A percentile compares a stretch with the other conserved stretches of the same genome.
Conservation (phyloP, 2,888 invertebrate genomes). For the Eristalis pertinax region DNA sequence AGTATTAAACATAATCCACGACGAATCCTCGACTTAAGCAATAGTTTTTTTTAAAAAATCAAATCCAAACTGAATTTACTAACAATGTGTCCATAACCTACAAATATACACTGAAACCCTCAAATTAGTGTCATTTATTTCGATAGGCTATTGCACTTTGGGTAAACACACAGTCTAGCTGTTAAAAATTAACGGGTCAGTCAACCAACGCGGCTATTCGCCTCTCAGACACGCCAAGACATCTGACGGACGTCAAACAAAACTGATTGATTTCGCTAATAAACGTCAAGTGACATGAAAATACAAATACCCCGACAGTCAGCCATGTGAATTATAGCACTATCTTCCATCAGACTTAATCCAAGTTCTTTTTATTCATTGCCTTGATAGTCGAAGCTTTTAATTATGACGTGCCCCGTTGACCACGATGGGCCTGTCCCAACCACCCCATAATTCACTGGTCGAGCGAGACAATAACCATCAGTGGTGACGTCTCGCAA, state of each 20-base stretch:
- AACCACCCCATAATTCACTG: not conserved
- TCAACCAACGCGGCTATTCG: no score
- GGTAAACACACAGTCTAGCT: no score
- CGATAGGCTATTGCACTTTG: no score
- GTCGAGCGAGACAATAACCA: not conserved
- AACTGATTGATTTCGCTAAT: not conserved
- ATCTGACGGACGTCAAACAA: not conserved
- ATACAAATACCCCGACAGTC: not conserved
- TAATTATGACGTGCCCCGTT: conserved; percentile 10
- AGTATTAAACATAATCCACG: no score
- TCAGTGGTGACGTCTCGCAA: conserved; percentile 6
- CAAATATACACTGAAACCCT: no score
- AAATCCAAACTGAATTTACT: no score
- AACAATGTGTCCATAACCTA: no score
- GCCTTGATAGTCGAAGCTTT: conserved; percentile 3
- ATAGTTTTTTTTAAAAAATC: no score
- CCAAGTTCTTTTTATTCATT: not conserved
- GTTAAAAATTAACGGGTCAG: not conserved
- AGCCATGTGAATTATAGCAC: not conserved
- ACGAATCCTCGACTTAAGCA: no score
- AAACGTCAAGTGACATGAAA: not conserved
- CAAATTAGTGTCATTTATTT: no score
- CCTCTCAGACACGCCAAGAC: no score
- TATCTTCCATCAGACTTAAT: not conserved
- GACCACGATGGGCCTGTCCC: not conserved